Percentiles rank a stretch among this genome's conserved stretches.
These are phyloP conservation scores for Clarias fuscus DNA, from an alignment of 2,797 vertebrate genomes.

Conservation along the genomic window DNA sequence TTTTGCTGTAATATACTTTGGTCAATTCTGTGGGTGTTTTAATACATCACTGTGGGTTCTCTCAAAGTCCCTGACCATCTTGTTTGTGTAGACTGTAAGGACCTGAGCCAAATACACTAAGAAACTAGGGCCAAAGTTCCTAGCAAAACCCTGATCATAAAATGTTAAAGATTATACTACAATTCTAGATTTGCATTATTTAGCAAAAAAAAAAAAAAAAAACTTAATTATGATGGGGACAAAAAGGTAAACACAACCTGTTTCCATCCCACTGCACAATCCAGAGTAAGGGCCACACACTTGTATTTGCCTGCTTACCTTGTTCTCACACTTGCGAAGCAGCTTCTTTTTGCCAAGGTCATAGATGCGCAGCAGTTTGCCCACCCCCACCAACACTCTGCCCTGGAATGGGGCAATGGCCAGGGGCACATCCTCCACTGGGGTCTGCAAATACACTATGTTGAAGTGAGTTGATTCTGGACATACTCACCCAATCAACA, in stretches of 20 bases:
- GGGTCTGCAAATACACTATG: conserved; percentile 75
- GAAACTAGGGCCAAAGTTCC: not conserved
- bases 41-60: not conserved
- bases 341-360: conserved; percentile 98
- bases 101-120: not conserved
- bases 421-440: conserved; percentile 93
- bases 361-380: conserved; percentile 93
- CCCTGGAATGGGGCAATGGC: conserved; percentile 98
- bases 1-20: not conserved
- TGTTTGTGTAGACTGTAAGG: not conserved
- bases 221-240: not conserved
- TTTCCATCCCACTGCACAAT: not conserved
- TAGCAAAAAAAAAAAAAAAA: not conserved
- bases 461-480: not conserved
- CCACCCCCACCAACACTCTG: conserved; percentile 90
- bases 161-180: too few relatives aligned
- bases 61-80: not conserved
- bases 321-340: conserved; percentile 97
- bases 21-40: not conserved
- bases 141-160: not conserved
- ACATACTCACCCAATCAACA: not conserved
- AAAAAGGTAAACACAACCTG: not conserved
- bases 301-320: conserved; percentile 74
- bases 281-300: not conserved
- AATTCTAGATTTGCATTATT: not conserved